These are phyloP conservation scores for Strigamia maritima DNA, from an alignment of 2,888 invertebrate genomes.

Conservation along the genomic window DNA sequence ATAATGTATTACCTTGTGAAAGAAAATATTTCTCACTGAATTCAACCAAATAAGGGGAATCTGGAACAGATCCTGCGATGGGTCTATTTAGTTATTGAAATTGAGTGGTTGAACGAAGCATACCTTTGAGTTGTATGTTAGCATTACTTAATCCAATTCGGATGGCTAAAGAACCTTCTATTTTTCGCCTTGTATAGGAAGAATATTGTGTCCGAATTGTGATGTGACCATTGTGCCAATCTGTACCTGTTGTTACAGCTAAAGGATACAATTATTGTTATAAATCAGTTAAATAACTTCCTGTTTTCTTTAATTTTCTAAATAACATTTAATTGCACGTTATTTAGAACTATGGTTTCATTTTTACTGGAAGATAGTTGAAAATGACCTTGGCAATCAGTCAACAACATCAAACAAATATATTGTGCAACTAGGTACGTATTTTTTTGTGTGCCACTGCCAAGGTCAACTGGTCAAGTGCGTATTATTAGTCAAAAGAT, in stretches of 20 bases:
- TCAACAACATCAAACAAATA: not conserved
- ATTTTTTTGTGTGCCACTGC: not conserved
- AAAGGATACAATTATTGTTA: conserved; percentile 46
- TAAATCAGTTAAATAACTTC: not conserved
- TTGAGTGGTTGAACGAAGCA: conserved; percentile 44
- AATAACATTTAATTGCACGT: not conserved
- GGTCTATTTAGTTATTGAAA: not conserved
- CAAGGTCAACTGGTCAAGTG: not conserved
- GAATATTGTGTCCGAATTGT: conserved; percentile 80
- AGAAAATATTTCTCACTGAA: not conserved
- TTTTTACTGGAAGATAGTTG: not conserved
- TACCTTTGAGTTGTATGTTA: conserved; percentile 90
- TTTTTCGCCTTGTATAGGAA: conserved; percentile 81
- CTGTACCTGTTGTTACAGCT: conserved; percentile 71
- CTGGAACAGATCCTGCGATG: not conserved
- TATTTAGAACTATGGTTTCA: not conserved
- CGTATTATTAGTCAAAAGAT: not conserved
- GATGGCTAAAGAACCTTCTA: conserved; percentile 83
- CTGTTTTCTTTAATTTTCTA: not conserved
- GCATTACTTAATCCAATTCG: conserved; percentile 89
- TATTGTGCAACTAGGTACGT: not conserved
- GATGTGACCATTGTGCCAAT: conserved; percentile 85
- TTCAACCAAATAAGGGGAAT: not conserved
- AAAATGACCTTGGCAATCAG: not conserved
- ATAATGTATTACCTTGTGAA: not conserved